Conservation (phyloP, 2,113 vertebrate genomes). For the Thamnophis sirtalis region DNA sequence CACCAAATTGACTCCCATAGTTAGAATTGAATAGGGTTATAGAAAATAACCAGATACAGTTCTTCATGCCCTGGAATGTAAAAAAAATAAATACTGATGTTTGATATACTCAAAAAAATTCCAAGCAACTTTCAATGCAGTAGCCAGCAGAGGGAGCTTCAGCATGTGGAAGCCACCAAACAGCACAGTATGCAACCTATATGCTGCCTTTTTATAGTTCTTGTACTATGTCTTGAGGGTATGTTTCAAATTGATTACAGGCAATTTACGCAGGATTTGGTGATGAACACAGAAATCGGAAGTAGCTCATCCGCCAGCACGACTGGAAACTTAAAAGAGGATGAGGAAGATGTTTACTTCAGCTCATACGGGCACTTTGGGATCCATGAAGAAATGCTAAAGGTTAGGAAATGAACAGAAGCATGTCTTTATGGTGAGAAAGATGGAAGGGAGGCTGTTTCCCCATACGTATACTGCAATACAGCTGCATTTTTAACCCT, state of each 20-base stretch:
- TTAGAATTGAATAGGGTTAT: neutral
- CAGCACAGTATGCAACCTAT: neutral
- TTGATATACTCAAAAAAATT: accelerated
- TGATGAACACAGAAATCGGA: constrained; percentile 80
- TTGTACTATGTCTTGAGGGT: constrained; percentile 69
- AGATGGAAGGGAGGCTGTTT: constrained; percentile 35
- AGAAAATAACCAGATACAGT: neutral
- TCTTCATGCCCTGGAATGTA: accelerated
- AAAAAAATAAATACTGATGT: neutral
- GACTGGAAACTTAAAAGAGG: constrained; percentile 80
- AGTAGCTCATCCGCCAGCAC: constrained; percentile 57
- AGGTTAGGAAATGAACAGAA: constrained; percentile 76
- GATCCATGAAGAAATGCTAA: constrained; percentile 97
- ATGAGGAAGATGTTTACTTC: constrained; percentile 94
- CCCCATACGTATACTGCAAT: constrained; percentile 41
- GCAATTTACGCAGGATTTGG: constrained; percentile 84
- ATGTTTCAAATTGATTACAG: constrained; percentile 79
- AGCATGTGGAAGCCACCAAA: neutral
- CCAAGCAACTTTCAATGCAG: neutral
- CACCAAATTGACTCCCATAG: neutral
- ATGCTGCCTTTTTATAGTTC: constrained; percentile 39
- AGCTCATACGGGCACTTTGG: constrained; percentile 93
- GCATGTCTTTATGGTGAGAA: neutral
- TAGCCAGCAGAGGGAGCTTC: constrained; percentile 79
- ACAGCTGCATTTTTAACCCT: constrained; percentile 68